These are phyloP conservation scores for Hydrocynus forskahlii DNA, from an alignment of 2,797 vertebrate genomes.

Conservation along the genomic window DNA sequence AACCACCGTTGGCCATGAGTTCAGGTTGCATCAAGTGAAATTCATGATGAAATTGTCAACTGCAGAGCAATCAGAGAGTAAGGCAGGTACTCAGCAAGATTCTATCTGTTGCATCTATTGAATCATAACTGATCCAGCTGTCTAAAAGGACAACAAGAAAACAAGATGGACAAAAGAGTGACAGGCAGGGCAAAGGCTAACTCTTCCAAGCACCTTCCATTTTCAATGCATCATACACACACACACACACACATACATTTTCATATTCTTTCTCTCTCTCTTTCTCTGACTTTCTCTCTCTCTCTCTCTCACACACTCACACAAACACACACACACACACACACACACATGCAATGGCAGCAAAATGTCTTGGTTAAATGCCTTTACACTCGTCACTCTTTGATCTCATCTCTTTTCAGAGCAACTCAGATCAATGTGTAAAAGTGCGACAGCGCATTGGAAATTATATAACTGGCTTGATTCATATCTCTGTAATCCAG, in stretches of 20 bases:
- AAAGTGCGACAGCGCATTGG: not conserved
- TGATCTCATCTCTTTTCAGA: not conserved
- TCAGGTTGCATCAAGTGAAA: constrained; percentile 22
- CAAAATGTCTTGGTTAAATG: not conserved
- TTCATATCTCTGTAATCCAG: not conserved
- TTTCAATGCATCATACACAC: not conserved
- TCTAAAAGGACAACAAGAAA: constrained; percentile 9
- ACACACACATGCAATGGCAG: no score
- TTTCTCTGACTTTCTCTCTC: rapidly evolving
- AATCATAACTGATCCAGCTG: constrained; percentile 27
- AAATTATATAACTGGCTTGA: not conserved
- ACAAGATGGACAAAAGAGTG: constrained; percentile 14
- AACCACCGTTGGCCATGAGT: constrained; percentile 8
- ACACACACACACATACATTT: not conserved
- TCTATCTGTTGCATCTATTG: constrained; percentile 24
- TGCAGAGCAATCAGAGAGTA: constrained; percentile 46
- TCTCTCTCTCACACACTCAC: no score
- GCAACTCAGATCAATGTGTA: not conserved
- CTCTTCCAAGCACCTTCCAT: not conserved
- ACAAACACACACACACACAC: no score
- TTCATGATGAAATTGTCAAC: constrained; percentile 56
- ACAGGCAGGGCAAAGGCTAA: not conserved
- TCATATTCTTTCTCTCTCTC: no score
- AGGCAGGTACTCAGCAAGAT: not conserved
- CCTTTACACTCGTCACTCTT: not conserved